A percentile compares a stretch with the other conserved stretches of the same genome.
phyloP scores from a whole-genome alignment of 1,140 invertebrate genomes.

The Drosophila fuyamai region DNA sequence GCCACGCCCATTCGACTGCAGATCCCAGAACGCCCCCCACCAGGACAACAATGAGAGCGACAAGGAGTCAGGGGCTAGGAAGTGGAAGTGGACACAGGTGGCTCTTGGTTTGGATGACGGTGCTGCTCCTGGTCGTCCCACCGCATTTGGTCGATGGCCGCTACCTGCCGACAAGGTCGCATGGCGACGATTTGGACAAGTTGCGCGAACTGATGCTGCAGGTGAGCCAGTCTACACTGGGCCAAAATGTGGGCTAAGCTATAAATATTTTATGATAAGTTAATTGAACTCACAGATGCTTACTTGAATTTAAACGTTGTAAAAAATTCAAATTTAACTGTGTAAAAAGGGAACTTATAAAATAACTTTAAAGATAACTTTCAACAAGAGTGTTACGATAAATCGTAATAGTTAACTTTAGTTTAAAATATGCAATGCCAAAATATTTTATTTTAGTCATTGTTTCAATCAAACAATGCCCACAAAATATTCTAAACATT shows the following conservation, averaged over 20 bases:
- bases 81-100: conserved; percentile 45
- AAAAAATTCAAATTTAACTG: too few relatives aligned
- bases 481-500: too few relatives aligned
- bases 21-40: conserved; percentile 28
- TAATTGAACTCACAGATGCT: not conserved
- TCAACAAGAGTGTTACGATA: too few relatives aligned
- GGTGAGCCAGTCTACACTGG: conserved; percentile 83
- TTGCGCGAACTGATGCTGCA: conserved; percentile 86
- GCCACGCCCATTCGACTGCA: conserved; percentile 22
- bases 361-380: too few relatives aligned
- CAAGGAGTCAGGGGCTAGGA: conserved; percentile 24
- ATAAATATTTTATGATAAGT: not conserved
- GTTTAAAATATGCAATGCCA: too few relatives aligned
- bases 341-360: too few relatives aligned
- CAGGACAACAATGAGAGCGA: conserved; percentile 27
- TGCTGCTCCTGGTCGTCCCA: conserved; percentile 65
- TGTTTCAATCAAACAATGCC: too few relatives aligned
- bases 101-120: conserved; percentile 54
- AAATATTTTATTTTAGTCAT: too few relatives aligned
- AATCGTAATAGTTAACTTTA: too few relatives aligned
- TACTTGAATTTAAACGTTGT: too few relatives aligned
- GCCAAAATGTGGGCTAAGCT: not conserved
- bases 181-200: conserved; percentile 86
- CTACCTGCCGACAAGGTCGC: conserved; percentile 86
- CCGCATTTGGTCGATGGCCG: conserved; percentile 84